phyloP scores from a whole-genome alignment of 2,888 invertebrate species.

The Microctonus aethiopoides region DNA sequence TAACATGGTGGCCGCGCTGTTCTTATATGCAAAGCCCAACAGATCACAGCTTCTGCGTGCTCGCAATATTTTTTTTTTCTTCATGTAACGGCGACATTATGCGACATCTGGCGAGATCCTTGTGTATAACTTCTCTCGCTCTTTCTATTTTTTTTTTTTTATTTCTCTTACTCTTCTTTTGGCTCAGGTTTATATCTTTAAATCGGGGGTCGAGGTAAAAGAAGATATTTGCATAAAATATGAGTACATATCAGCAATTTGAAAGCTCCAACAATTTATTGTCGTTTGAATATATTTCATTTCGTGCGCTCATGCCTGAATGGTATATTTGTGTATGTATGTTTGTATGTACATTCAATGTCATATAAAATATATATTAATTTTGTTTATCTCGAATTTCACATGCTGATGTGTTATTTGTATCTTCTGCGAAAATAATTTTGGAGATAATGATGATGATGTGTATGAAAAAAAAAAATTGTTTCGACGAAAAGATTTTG shows the following conservation, averaged over 20 bases:
- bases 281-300: conserved; percentile 6
- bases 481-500: not conserved
- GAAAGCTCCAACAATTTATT: not conserved
- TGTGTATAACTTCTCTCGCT: not conserved
- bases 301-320: not conserved
- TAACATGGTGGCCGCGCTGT: conserved; percentile 14
- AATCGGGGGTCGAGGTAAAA: not conserved
- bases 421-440: not conserved
- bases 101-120: conserved; percentile 46
- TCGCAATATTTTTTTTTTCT: conserved; percentile 40
- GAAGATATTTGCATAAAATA: conserved; percentile 23
- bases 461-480: not conserved
- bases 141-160: not conserved
- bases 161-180: not conserved
- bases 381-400: not conserved
- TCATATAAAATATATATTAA: not conserved
- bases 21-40: conserved; percentile 27
- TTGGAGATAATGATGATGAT: not conserved
- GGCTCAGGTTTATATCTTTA: not conserved
- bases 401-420: too few species aligned
- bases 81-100: conserved; percentile 50
- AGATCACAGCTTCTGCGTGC: conserved; percentile 8
- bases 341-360: not conserved
- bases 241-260: conserved; percentile 14
- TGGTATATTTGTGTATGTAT: not conserved